Percentiles rank a stretch among this genome's conserved stretches.
Evolutionary conservation across 2,888 invertebrate species (phyloP).

Genomic region (Tetrapedia diversipes): DNA sequence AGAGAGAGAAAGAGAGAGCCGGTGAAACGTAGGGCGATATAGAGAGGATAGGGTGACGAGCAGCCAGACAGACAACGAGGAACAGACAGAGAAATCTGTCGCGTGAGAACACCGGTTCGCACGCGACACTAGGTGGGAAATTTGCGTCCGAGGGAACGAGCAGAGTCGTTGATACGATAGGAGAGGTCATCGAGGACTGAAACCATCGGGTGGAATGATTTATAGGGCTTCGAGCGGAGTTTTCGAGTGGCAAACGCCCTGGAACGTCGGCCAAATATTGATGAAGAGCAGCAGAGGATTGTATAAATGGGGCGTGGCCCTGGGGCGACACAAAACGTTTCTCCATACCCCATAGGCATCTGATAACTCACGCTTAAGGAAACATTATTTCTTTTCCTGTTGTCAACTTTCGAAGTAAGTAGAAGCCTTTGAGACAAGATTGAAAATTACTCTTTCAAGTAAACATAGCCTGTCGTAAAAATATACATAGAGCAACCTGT

Average conservation of each 20-base stretch:
- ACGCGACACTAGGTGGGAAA: too few relatives aligned
- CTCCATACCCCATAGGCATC: neutral
- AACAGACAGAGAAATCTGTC: constrained; percentile 15
- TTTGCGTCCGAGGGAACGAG: neutral
- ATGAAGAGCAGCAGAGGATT: constrained; percentile 2
- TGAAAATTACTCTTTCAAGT: too few relatives aligned
- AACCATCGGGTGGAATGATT: constrained; percentile 2
- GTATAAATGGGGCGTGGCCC: constrained; percentile 27
- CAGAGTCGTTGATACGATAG: neutral
- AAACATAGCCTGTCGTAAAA: too few relatives aligned
- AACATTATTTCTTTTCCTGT: too few relatives aligned
- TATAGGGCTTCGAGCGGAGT: neutral
- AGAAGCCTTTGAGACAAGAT: too few relatives aligned
- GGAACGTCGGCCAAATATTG: constrained; percentile 36
- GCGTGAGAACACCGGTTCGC: neutral
- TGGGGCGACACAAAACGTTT: neutral
- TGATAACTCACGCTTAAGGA: too few relatives aligned
- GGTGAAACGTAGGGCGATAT: neutral
- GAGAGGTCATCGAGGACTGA: neutral
- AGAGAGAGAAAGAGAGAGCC: too few relatives aligned
- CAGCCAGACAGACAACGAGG: constrained; percentile 8
- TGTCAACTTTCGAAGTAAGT: neutral
- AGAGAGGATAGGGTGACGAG: constrained; percentile 28
- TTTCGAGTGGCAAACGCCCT: neutral
- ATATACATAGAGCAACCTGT: too few relatives aligned